Conservation (phyloP, 2,797 vertebrate genomes). For the Tragelaphus oryx region DNA sequence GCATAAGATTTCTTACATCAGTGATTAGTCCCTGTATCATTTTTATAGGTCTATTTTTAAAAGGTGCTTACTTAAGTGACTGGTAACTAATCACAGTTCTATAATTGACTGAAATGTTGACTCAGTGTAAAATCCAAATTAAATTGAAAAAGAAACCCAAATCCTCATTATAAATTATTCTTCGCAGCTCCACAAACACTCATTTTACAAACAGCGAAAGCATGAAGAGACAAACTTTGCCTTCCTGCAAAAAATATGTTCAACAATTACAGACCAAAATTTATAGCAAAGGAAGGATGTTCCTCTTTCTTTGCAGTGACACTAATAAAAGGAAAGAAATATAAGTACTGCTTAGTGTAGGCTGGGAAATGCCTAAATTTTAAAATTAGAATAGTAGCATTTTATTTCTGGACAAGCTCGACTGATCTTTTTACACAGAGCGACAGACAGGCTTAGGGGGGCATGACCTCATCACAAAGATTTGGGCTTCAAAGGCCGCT, state of each 20-base stretch:
- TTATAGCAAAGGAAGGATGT: slow-evolving; percentile 66
- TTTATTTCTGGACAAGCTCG: slow-evolving; percentile 76
- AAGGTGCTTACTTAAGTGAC: slow-evolving; percentile 80
- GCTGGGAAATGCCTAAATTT: slow-evolving; percentile 70
- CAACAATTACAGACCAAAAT: slow-evolving; percentile 71
- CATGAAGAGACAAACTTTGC: slow-evolving; percentile 70
- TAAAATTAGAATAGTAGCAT: slow-evolving; percentile 68
- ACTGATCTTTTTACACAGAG: slow-evolving; percentile 72
- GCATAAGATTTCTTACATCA: slow-evolving; percentile 73
- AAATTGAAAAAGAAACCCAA: slow-evolving; percentile 66
- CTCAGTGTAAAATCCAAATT: slow-evolving; percentile 78
- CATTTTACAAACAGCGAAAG: slow-evolving; percentile 64
- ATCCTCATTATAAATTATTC: slow-evolving; percentile 72
- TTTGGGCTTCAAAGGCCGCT: slow-evolving; percentile 77
- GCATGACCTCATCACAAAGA: slow-evolving; percentile 73
- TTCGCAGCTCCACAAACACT: slow-evolving; percentile 66
- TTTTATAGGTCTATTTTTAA: slow-evolving; percentile 82
- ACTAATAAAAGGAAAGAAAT: slow-evolving; percentile 72
- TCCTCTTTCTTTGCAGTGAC: slow-evolving; percentile 64
- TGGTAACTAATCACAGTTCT: slow-evolving; percentile 77
- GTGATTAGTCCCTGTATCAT: slow-evolving; percentile 75
- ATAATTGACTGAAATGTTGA: slow-evolving; percentile 79
- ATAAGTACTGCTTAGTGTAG: slow-evolving; percentile 68
- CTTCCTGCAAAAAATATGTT: slow-evolving; percentile 69
- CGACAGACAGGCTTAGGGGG: slow-evolving; percentile 64